These are phyloP conservation scores for Channa argus DNA, from an alignment of 2,113 vertebrate species.

Conservation along the genomic window DNA sequence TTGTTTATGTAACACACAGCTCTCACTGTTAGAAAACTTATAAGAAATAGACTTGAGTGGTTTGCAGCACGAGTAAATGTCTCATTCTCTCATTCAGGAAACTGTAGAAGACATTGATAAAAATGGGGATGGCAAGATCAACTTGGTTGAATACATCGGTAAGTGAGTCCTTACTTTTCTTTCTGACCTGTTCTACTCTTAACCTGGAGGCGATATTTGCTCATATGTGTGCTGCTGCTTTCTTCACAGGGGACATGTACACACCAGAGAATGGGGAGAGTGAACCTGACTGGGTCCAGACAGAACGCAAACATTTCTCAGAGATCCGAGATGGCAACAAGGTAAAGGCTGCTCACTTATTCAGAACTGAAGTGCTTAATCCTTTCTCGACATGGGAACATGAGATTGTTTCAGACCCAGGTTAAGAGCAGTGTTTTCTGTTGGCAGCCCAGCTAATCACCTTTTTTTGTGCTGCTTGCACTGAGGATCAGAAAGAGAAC, in stretches of 20 bases:
- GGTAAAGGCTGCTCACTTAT: constrained; percentile 52
- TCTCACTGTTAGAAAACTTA: too few species aligned
- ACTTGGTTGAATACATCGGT: constrained; percentile 91
- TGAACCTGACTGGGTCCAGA: constrained; percentile 91
- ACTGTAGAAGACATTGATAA: constrained; percentile 92
- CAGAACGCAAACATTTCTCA: constrained; percentile 88
- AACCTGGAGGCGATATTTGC: background rate
- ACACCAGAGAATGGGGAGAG: constrained; percentile 76
- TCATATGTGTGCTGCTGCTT: background rate
- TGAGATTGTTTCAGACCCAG: too few species aligned
- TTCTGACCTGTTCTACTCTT: background rate
- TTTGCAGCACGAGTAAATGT: background rate
- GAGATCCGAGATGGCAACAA: constrained; percentile 90
- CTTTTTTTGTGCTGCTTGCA: too few species aligned
- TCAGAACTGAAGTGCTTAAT: background rate
- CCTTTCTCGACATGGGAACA: too few species aligned
- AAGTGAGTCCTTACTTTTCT: constrained; percentile 19
- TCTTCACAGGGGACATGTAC: constrained; percentile 88
- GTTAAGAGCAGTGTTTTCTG: too few species aligned
- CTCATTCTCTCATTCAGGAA: constrained; percentile 79
- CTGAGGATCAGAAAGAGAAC: too few species aligned
- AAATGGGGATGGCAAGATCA: constrained; percentile 87
- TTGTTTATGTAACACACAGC: too few species aligned
- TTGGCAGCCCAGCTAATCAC: too few species aligned
- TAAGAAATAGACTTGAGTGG: too few species aligned